Evolutionary conservation across 2,888 invertebrate species (phyloP), one percentile per base, ranked within the genome.

Genomic region (Cephonodes hylas): DNA sequence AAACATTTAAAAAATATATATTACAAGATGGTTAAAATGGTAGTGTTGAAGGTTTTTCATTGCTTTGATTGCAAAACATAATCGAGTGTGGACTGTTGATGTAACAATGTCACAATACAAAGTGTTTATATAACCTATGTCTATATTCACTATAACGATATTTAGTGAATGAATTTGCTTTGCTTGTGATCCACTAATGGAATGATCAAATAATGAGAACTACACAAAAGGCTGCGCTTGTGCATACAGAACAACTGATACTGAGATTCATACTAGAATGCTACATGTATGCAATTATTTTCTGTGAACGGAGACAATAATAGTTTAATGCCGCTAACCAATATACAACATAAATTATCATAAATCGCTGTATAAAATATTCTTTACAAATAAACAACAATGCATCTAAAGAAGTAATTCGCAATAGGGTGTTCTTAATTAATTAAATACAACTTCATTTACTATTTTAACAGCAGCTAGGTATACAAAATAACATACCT

Each of bases 231-330:
- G 66, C 70, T 67, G 65, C 59, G 53, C 46, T 62, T 42, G 56
- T 57, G 64, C 64, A 63, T 53, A 58, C 57, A 62, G 59, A 63
- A 64, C 63, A 58, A 62, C 53, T 42, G 45, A 63, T 67, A 67
- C 67, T 79, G 80, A 85, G 81, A 85, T 85, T 85, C 81, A 72
- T 71, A 74, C 67, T 70, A 76, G 75, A 75, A 74, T 74, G 70
- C 74, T 79, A 72, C 68, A 66, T 71, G 66, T 62, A 63, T 34
- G 63, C 65, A 61, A 42, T 48, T 45, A 58, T 60, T 7, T 42
- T 62, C 63, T 34, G 45, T 59, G 59, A 53, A 56, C 42, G 27
- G 42, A 60, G 48, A 60, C 45, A 31, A 22, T 58, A 53, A 23
- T 42, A 48, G 42, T 42, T 25, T 59, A 58, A 23, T 31, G 57